Evolutionary conservation across 1,140 invertebrate species (phyloP).

Genomic region (Nephila pilipes): DNA sequence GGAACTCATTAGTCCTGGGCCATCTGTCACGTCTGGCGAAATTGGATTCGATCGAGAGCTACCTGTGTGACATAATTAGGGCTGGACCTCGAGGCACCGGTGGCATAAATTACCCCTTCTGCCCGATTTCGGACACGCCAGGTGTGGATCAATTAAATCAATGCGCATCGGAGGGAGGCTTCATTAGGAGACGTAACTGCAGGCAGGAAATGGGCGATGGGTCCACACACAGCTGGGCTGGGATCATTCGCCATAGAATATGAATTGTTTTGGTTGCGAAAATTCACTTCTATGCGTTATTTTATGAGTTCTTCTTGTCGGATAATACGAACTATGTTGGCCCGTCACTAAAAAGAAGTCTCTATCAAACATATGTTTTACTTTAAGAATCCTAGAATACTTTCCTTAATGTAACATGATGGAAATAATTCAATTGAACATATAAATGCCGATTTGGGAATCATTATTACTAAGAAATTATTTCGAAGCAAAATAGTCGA

Average conservation of each 20-base stretch:
- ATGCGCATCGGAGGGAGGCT: slow-evolving; percentile 14
- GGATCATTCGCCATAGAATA: not conserved
- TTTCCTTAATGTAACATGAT: too few relatives aligned
- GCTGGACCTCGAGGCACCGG: not conserved
- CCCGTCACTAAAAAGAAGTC: too few relatives aligned
- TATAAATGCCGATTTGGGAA: too few relatives aligned
- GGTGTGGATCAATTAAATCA: slow-evolving; percentile 38
- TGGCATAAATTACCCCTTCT: slow-evolving; percentile 31
- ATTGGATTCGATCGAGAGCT: slow-evolving; percentile 22
- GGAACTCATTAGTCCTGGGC: not conserved
- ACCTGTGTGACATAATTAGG: slow-evolving; percentile 34
- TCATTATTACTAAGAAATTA: too few relatives aligned
- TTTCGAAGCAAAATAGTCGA: too few relatives aligned
- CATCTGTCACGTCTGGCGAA: slow-evolving; percentile 16
- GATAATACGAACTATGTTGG: too few relatives aligned
- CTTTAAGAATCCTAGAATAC: too few relatives aligned
- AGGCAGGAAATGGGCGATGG: not conserved
- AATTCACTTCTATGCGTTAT: too few relatives aligned
- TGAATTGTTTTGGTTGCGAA: too few relatives aligned
- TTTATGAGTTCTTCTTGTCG: too few relatives aligned
- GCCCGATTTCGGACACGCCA: slow-evolving; percentile 39
- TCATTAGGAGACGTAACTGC: not conserved
- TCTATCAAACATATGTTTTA: too few relatives aligned
- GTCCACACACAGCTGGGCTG: not conserved
- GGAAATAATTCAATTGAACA: too few relatives aligned